Percentiles rank a stretch among this genome's conserved stretches.
phyloP scores from a whole-genome alignment of 2,113 vertebrate species.

The Periophthalmus modestus region DNA sequence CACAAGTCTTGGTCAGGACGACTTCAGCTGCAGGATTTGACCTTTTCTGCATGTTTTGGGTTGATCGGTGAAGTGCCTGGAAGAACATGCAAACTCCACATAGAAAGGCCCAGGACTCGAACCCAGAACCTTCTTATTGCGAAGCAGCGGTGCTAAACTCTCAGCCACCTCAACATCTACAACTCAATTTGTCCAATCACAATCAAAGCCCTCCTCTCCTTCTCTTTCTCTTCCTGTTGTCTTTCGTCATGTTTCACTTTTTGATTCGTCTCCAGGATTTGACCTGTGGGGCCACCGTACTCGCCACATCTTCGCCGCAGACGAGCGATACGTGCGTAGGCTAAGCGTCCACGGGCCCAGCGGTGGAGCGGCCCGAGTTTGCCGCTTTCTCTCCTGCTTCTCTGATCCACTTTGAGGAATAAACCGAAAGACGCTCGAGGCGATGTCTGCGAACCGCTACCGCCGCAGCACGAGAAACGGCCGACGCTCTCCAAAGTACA shows the following conservation, averaged over 20 bases:
- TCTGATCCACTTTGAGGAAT: conserved; percentile 73
- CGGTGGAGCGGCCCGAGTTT: conserved; percentile 41
- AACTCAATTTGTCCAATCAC: not conserved
- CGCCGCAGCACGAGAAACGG: conserved; percentile 31
- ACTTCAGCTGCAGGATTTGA: no score
- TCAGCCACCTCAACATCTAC: not conserved
- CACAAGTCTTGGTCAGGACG: no score
- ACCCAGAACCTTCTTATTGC: no score
- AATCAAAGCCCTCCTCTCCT: not conserved
- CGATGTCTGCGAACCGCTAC: conserved; percentile 59
- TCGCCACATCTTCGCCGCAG: not conserved
- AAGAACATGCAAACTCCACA: no score
- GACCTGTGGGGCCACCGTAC: not conserved
- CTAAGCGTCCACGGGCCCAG: conserved; percentile 36
- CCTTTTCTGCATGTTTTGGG: no score
- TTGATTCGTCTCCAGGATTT: not conserved
- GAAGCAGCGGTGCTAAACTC: no score
- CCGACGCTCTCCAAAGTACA: conserved; percentile 37
- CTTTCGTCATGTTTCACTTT: not conserved
- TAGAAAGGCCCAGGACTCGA: no score
- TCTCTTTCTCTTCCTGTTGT: not conserved
- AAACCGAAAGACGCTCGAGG: conserved; percentile 65
- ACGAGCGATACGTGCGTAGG: conserved; percentile 35
- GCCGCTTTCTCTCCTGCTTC: conserved; percentile 56
- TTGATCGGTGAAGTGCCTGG: no score